phyloP scores from a whole-genome alignment of 1,140 invertebrate species.

The Penaeus japonicus region DNA sequence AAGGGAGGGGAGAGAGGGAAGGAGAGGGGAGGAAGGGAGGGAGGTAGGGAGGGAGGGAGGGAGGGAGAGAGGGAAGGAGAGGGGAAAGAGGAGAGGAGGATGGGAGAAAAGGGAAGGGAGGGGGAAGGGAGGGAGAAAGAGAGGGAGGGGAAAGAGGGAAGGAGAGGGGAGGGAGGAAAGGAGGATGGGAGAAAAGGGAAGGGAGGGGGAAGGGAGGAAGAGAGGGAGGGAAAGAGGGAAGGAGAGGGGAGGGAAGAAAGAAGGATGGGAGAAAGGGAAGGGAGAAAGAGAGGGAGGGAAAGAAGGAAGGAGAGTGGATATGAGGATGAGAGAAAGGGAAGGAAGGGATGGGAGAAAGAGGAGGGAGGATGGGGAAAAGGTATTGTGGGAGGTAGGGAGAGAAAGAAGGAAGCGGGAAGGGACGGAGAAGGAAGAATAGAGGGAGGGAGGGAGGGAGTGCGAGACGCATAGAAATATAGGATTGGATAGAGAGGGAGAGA shows the following conservation, averaged over 20 bases:
- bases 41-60: background rate
- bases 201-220: background rate
- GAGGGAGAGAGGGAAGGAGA: background rate
- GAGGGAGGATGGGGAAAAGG: too few species aligned
- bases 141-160: background rate
- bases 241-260: background rate
- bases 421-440: background rate
- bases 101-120: background rate
- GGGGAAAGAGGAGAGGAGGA: background rate
- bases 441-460: background rate
- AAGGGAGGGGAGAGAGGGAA: background rate
- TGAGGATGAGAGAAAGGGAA: too few species aligned
- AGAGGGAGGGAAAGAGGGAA: background rate
- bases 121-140: background rate
- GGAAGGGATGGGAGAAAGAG: too few species aligned
- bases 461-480: background rate
- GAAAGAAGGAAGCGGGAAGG: background rate
- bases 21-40: background rate
- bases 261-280: background rate
- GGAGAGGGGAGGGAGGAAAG: background rate
- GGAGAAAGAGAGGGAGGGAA: background rate
- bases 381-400: too few species aligned
- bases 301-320: too few species aligned
- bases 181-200: too few species aligned
- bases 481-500: too few species aligned